Evolutionary conservation across 2,113 vertebrate genomes (phyloP).

Genomic region (Varanus komodoensis): DNA sequence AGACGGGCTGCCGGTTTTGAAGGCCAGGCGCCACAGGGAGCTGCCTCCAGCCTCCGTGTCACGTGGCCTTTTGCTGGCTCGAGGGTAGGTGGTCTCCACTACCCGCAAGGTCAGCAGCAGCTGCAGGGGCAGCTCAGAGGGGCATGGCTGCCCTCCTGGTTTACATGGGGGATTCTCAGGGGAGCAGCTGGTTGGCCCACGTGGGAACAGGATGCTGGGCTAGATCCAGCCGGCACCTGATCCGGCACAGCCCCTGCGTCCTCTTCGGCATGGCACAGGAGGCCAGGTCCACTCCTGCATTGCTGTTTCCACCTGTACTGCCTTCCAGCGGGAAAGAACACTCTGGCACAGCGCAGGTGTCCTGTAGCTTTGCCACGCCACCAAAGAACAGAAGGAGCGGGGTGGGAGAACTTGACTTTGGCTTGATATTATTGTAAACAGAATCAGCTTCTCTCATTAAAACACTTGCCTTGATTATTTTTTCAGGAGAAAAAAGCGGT

Average conservation of each 20-base stretch:
- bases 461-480: neutral
- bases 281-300: neutral
- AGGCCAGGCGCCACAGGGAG: too few species aligned
- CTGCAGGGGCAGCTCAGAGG: too few species aligned
- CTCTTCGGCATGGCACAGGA: neutral
- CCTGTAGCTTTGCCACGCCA: conserved; percentile 14
- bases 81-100: too few species aligned
- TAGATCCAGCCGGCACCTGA: too few species aligned
- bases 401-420: neutral
- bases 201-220: too few species aligned
- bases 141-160: too few species aligned
- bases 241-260: too few species aligned
- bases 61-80: too few species aligned
- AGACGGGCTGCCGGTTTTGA: neutral
- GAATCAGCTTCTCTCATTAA: neutral
- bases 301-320: neutral
- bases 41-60: neutral
- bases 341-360: conserved; percentile 29
- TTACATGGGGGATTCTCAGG: too few species aligned
- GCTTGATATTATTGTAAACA: accelerated
- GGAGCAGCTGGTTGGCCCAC: too few species aligned
- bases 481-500: neutral
- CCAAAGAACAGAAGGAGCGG: neutral
- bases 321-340: neutral
- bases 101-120: too few species aligned